These are phyloP conservation scores for Myotis myotis DNA, from an alignment of 2,797 vertebrate genomes.

Conservation along the genomic window DNA sequence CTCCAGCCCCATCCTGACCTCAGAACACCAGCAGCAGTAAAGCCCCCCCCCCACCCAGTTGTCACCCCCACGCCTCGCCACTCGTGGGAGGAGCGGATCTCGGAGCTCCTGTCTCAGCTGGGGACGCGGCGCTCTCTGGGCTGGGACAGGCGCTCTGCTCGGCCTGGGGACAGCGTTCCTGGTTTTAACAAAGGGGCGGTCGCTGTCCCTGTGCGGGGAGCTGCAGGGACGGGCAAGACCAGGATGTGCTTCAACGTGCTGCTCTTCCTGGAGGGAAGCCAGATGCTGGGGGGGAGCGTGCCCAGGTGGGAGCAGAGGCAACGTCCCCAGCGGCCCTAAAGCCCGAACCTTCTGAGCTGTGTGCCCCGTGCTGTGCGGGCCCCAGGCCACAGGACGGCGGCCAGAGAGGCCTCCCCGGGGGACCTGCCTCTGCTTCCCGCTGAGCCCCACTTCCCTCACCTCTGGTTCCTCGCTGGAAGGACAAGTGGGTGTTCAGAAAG, in stretches of 20 bases:
- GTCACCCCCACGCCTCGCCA: constrained; percentile 75
- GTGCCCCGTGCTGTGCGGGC: accelerated
- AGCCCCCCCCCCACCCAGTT: constrained; percentile 77
- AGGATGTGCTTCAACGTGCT: constrained; percentile 67
- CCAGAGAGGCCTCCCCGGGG: neutral
- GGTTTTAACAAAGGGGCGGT: constrained; percentile 63
- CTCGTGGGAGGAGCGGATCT: constrained; percentile 75
- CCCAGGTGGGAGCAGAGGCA: constrained; percentile 1
- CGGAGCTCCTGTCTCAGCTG: constrained; percentile 21
- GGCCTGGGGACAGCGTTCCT: neutral
- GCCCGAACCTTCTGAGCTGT: accelerated
- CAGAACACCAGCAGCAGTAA: constrained; percentile 71
- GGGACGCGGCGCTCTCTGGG: constrained; percentile 64
- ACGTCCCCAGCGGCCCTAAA: accelerated
- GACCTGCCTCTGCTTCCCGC: neutral
- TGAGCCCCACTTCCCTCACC: neutral
- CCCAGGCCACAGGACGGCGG: accelerated
- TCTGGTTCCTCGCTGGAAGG: neutral
- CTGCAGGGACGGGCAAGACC: accelerated
- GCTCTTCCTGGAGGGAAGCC: constrained; percentile 45
- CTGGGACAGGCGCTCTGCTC: constrained; percentile 3
- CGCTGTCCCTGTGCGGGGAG: constrained; percentile 52
- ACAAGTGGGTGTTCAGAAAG: accelerated
- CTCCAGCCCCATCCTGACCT: constrained; percentile 77
- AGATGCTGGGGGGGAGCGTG: neutral